Evolutionary conservation across 2,888 invertebrate genomes (phyloP), one percentile per base, ranked within the genome.

Genomic region (Hypsopygia costalis): DNA sequence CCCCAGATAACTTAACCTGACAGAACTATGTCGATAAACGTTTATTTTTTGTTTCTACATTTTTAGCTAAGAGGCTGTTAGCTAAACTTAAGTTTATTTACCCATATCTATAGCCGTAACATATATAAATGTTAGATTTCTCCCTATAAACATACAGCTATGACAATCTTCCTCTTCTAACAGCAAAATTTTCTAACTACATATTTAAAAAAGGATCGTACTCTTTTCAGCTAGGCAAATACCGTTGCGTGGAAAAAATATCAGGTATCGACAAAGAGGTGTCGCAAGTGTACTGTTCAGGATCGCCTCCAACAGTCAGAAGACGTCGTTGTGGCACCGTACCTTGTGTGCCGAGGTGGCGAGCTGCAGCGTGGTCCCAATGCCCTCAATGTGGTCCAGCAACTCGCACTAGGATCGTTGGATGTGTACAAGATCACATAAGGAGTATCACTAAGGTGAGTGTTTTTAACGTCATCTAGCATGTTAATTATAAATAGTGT

Each of bases 321-420:
- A 64, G 87, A 49, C 66, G 94, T 59, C 89, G 92, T 21, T 95
- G 95, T 65, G 96, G 95, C 44, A 94, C 93, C 8, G 90, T 91
- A 37, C 93, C 95, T 0, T 97, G 97, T 66, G 92, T 95, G 0
- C 94, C 96, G 0, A 92, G 94, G 51, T 97, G 97, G 97, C 86
- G 93, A 10, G 90, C 93, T 0, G 91, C 91, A 0, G 90, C 93
- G 3, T 97, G 97, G 97, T 90, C 93, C 6, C 80, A 91, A 0
- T 97, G 97, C 59, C 94, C 93, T 7, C 87, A 91, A 8, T 97
- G 97, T 70, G 94, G 95, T 3, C 90, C 92, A n/a, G 95, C 95
- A 0, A 81, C 89, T 0, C 93, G 93, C 58, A 92, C 91, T 0
- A 91, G 96, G 43, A 91, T 93, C 12, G 89, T 95, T 32, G 92